Evolutionary conservation across 2,888 invertebrate genomes (phyloP).

Genomic region (Unio delphinus): DNA sequence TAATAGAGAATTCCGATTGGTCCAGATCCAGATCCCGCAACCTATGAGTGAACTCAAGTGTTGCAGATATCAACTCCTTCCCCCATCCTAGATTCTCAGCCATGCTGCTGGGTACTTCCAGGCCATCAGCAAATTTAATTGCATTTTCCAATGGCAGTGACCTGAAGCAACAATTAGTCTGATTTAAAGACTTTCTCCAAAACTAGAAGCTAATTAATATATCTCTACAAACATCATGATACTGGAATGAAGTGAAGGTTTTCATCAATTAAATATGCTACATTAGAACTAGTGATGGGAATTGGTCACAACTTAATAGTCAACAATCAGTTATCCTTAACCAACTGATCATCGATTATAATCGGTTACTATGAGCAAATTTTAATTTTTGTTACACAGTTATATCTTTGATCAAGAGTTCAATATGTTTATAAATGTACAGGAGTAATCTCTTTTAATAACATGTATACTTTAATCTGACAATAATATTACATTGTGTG

Average conservation of each 20-base stretch:
- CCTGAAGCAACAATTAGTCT: constrained; percentile 34
- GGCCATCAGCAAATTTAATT: constrained; percentile 65
- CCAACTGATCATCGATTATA: too few relatives aligned
- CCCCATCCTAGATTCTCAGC: constrained; percentile 66
- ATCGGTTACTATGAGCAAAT: too few relatives aligned
- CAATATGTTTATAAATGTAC: too few relatives aligned
- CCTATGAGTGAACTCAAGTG: constrained; percentile 64
- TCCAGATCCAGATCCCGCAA: constrained; percentile 64
- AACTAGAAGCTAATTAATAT: background rate
- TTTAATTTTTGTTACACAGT: too few relatives aligned
- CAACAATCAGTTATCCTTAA: too few relatives aligned
- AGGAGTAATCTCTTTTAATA: too few relatives aligned
- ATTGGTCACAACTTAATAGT: too few relatives aligned
- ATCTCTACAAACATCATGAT: background rate
- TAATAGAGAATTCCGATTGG: constrained; percentile 66
- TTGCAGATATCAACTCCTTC: constrained; percentile 65
- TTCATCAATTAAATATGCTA: background rate
- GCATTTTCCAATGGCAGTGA: constrained; percentile 61
- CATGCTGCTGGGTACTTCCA: constrained; percentile 58
- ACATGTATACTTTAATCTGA: too few relatives aligned
- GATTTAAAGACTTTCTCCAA: too few relatives aligned
- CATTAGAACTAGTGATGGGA: too few relatives aligned
- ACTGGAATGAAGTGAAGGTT: background rate
- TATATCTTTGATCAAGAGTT: too few relatives aligned
- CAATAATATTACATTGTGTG: too few relatives aligned